Conservation (phyloP, 2,113 vertebrate species). For the Ia io region DNA sequence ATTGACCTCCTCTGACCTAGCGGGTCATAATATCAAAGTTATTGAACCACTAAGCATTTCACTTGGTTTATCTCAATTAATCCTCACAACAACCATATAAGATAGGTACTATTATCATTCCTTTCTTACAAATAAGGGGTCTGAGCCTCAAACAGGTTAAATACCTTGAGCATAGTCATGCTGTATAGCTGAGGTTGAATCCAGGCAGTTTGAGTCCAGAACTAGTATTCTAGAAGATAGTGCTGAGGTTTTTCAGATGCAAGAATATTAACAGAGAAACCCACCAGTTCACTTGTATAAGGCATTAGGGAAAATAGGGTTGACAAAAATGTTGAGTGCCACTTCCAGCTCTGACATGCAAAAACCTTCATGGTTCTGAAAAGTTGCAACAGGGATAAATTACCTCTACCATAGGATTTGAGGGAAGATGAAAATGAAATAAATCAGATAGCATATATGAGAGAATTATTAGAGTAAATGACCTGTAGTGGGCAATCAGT, state of each 20-base stretch:
- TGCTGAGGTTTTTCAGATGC: background rate
- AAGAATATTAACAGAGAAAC: background rate
- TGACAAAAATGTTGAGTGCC: background rate
- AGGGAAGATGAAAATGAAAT: background rate
- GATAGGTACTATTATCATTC: background rate
- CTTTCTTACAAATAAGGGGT: background rate
- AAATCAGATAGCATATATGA: background rate
- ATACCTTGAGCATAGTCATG: background rate
- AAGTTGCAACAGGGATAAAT: background rate
- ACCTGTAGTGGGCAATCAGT: background rate
- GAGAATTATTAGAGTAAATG: background rate
- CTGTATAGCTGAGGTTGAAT: background rate
- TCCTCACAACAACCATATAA: background rate
- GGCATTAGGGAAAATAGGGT: background rate
- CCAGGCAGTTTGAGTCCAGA: background rate
- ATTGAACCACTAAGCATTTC: background rate
- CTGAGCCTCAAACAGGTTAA: background rate
- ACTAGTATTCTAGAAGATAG: background rate
- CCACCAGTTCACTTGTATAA: background rate
- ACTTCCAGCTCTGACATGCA: background rate
- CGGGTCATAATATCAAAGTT: background rate
- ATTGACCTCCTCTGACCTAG: background rate
- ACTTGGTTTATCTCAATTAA: background rate
- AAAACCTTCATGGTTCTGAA: background rate
- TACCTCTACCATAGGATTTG: background rate